Percentiles rank a stretch among this genome's conserved stretches.
Evolutionary conservation across 1,140 invertebrate species (phyloP).

Genomic region (Micrasema longulum): DNA sequence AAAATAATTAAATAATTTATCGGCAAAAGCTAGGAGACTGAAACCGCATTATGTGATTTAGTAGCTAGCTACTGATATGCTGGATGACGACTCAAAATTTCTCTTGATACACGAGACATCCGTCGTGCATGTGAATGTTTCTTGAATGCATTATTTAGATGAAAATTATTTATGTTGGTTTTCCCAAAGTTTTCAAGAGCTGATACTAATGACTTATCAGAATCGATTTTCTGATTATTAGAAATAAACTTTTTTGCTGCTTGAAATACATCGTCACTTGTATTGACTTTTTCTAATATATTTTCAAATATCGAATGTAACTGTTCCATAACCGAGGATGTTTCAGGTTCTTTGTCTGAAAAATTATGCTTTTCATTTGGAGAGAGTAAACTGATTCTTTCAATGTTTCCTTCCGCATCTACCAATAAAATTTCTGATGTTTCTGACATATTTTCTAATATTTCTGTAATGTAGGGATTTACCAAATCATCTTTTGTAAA

Average conservation of each 20-base stretch:
- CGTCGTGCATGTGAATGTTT: neutral
- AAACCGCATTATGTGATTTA: too few species aligned
- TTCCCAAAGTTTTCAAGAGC: neutral
- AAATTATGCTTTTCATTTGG: too few species aligned
- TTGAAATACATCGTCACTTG: neutral
- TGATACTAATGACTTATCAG: slow-evolving; percentile 13
- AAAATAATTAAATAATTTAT: too few species aligned
- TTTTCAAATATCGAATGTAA: slow-evolving; percentile 29
- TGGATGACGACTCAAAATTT: neutral
- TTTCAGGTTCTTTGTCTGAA: neutral
- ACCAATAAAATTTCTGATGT: slow-evolving; percentile 35
- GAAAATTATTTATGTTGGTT: too few species aligned
- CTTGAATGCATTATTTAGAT: neutral
- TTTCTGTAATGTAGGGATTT: slow-evolving; percentile 18
- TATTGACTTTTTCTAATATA: slow-evolving; percentile 23
- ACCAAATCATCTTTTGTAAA: neutral
- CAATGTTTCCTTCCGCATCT: slow-evolving; percentile 26
- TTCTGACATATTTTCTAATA: slow-evolving; percentile 33
- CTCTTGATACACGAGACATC: neutral
- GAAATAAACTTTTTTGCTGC: slow-evolving; percentile 23
- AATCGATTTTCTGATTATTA: slow-evolving; percentile 14
- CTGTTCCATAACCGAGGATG: neutral
- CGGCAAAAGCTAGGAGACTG: too few species aligned
- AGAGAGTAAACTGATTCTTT: slow-evolving; percentile 16
- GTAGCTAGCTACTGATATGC: too few species aligned